Percentiles rank a stretch among this genome's conserved stretches.
These are phyloP conservation scores for Festucalex cinctus DNA, from an alignment of 2,113 vertebrate genomes.

Conservation along the genomic window DNA sequence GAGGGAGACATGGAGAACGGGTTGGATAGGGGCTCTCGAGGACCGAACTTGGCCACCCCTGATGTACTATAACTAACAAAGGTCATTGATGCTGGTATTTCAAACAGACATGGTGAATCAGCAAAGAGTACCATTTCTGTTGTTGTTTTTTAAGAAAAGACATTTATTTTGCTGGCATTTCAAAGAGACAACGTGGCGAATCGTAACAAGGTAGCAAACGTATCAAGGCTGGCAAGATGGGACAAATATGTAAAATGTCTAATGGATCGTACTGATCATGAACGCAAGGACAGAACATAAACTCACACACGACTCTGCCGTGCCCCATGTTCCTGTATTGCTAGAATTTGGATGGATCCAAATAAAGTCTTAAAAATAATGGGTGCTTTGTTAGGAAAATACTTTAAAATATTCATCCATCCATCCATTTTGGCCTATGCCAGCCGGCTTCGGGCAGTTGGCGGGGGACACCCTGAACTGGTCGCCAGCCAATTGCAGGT, in stretches of 20 bases:
- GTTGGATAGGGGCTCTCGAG: no score
- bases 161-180: background rate
- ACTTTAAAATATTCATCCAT: background rate
- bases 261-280: slow-evolving; percentile 16
- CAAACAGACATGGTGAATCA: background rate
- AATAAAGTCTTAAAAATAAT: background rate
- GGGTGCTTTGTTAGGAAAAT: background rate
- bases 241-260: slow-evolving; percentile 40
- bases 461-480: no score
- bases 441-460: no score
- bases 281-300: slow-evolving; percentile 30
- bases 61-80: no score
- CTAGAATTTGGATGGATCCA: slow-evolving; percentile 31
- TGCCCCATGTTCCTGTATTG: slow-evolving; percentile 22
- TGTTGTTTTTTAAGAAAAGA: slow-evolving; percentile 11
- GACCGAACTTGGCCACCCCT: no score
- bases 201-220: slow-evolving; percentile 41
- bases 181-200: background rate
- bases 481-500: no score
- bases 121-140: background rate
- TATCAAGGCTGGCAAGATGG: slow-evolving; percentile 52
- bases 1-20: no score
- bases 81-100: no score
- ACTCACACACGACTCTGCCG: slow-evolving; percentile 45
- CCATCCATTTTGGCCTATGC: no score